Evolutionary conservation across 2,888 invertebrate genomes (phyloP).

Genomic region (Pandemis corylana): DNA sequence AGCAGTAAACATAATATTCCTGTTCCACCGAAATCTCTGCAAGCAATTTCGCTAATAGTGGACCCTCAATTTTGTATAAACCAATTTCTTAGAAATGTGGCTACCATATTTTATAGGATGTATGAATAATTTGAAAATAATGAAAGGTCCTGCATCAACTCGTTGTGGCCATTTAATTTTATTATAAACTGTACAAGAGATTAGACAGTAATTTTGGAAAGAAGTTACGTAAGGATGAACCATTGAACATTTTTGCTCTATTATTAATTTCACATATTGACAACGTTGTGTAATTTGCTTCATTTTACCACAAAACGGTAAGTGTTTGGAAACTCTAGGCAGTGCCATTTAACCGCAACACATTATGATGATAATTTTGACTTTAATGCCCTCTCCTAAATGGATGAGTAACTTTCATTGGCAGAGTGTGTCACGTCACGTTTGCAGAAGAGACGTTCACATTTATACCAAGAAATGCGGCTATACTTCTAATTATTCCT

Average conservation of each 20-base stretch:
- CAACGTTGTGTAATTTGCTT: slow-evolving; percentile 43
- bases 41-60: slow-evolving; percentile 34
- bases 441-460: background rate
- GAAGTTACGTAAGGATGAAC: slow-evolving; percentile 25
- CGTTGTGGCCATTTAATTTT: slow-evolving; percentile 15
- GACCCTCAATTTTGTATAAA: slow-evolving; percentile 33
- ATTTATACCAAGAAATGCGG: background rate
- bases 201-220: slow-evolving; percentile 19
- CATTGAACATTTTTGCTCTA: slow-evolving; percentile 42
- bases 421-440: slow-evolving; percentile 9
- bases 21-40: slow-evolving; percentile 7
- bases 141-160: slow-evolving; percentile 27
- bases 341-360: slow-evolving; percentile 45
- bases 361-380: slow-evolving; percentile 46
- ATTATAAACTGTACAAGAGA: slow-evolving; percentile 22
- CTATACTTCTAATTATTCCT: background rate
- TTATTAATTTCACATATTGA: slow-evolving; percentile 41
- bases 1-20: slow-evolving; percentile 4
- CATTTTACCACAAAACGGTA: slow-evolving; percentile 42
- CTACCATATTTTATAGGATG: slow-evolving; percentile 25
- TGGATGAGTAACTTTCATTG: slow-evolving; percentile 48
- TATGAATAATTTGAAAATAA: slow-evolving; percentile 38
- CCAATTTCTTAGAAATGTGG: slow-evolving; percentile 37
- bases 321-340: slow-evolving; percentile 44
- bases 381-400: slow-evolving; percentile 41